Conservation (phyloP, 2,797 vertebrate genomes). For the Nyctalus aviator region DNA sequence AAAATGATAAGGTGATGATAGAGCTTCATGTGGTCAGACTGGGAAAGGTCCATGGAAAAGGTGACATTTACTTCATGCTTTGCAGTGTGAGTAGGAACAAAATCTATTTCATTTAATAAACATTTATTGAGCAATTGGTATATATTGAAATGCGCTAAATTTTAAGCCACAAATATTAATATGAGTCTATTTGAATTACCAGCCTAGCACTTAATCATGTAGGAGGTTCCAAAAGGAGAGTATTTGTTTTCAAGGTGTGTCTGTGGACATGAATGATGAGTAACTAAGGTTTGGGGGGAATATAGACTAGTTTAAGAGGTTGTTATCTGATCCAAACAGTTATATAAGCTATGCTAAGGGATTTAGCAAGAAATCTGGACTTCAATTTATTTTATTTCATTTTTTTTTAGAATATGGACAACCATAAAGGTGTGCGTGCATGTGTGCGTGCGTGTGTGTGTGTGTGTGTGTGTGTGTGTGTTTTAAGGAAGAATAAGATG, state of each 20-base stretch:
- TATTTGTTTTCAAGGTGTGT: neutral
- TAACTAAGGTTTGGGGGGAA: neutral
- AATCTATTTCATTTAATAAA: neutral
- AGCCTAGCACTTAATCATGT: neutral
- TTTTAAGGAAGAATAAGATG: neutral
- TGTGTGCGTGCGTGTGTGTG: no score
- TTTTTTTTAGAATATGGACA: neutral
- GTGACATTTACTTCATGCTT: neutral
- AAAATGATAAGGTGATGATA: neutral
- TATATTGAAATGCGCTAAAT: neutral
- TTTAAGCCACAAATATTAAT: neutral
- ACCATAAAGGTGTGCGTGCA: neutral
- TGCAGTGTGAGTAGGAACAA: neutral
- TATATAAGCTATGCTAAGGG: neutral
- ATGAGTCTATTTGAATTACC: neutral
- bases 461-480: neutral
- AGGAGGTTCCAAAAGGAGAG: neutral
- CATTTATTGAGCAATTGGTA: neutral
- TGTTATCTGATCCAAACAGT: neutral
- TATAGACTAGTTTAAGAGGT: neutral
- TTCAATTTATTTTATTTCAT: neutral
- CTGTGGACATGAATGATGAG: neutral
- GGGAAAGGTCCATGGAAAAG: neutral
- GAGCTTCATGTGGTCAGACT: neutral
- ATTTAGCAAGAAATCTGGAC: neutral